These are phyloP conservation scores for Exocentrus adspersus DNA, from an alignment of 2,888 invertebrate species.

Conservation along the genomic window DNA sequence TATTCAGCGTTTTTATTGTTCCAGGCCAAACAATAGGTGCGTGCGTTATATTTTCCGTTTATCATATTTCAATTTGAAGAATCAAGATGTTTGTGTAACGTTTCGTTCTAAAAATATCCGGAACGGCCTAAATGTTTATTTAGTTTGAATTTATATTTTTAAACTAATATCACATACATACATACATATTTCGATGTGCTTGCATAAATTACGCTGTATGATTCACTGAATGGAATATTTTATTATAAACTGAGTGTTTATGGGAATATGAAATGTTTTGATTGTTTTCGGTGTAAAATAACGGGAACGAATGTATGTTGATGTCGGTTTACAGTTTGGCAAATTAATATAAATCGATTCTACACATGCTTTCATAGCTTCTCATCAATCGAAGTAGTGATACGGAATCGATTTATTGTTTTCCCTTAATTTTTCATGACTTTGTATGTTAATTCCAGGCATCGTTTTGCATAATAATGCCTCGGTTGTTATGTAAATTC, in stretches of 20 bases:
- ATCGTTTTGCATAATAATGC: too few relatives aligned
- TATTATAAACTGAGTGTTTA: background rate
- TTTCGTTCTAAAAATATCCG: background rate
- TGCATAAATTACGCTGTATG: background rate
- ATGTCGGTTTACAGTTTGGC: background rate
- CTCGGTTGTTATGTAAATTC: too few relatives aligned
- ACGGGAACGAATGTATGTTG: background rate
- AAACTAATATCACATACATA: background rate
- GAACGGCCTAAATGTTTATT: slow-evolving; percentile 27
- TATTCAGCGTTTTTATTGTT: background rate
- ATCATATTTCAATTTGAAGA: background rate
- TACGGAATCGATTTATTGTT: too few relatives aligned
- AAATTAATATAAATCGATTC: background rate
- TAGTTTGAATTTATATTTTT: slow-evolving; percentile 24
- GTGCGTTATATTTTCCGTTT: background rate
- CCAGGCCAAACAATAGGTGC: background rate
- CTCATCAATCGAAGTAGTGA: too few relatives aligned
- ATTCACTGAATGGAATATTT: background rate
- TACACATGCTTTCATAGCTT: background rate
- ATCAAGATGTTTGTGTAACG: background rate
- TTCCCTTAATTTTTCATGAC: too few relatives aligned
- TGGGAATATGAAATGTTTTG: background rate
- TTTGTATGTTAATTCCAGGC: too few relatives aligned
- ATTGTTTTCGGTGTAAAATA: background rate
- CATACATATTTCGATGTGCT: background rate